phyloP scores from a whole-genome alignment of 2,888 invertebrate species.

The Ganaspis brasiliensis region DNA sequence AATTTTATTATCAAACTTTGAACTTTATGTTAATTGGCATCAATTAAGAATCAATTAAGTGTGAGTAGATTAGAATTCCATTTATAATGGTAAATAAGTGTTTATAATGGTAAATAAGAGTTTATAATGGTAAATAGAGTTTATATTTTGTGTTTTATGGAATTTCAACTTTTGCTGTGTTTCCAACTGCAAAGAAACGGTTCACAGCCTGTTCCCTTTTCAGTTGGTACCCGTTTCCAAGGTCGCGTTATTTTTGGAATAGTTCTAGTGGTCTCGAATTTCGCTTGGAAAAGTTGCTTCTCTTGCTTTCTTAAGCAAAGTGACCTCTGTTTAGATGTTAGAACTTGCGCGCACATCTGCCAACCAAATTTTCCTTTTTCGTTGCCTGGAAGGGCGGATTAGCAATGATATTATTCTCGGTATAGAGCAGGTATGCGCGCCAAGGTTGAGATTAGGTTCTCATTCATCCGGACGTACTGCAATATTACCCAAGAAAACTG shows the following conservation, averaged over 20 bases:
- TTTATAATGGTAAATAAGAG: too few relatives aligned
- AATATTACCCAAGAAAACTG: too few relatives aligned
- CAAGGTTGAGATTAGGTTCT: slow-evolving; percentile 22
- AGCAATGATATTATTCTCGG: slow-evolving; percentile 4
- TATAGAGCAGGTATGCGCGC: slow-evolving; percentile 18
- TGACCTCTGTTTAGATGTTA: neutral
- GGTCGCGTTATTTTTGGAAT: slow-evolving; percentile 38
- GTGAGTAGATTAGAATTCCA: too few relatives aligned
- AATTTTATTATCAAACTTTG: too few relatives aligned
- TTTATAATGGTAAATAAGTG: too few relatives aligned
- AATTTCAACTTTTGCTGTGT: too few relatives aligned
- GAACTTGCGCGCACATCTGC: slow-evolving; percentile 13
- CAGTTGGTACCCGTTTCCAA: slow-evolving; percentile 38
- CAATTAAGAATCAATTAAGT: too few relatives aligned
- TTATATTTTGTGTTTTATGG: too few relatives aligned
- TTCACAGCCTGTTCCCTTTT: slow-evolving; percentile 27
- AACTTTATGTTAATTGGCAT: too few relatives aligned
- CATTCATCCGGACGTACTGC: neutral
- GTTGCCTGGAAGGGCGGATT: neutral
- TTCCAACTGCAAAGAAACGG: neutral
- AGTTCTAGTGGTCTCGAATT: slow-evolving; percentile 17
- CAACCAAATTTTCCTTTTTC: slow-evolving; percentile 29
- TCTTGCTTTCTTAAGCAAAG: slow-evolving; percentile 8
- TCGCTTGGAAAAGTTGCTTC: slow-evolving; percentile 17
- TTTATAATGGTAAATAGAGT: too few relatives aligned